phyloP scores from a whole-genome alignment of 2,113 vertebrate species.

The Vombatus ursinus region DNA sequence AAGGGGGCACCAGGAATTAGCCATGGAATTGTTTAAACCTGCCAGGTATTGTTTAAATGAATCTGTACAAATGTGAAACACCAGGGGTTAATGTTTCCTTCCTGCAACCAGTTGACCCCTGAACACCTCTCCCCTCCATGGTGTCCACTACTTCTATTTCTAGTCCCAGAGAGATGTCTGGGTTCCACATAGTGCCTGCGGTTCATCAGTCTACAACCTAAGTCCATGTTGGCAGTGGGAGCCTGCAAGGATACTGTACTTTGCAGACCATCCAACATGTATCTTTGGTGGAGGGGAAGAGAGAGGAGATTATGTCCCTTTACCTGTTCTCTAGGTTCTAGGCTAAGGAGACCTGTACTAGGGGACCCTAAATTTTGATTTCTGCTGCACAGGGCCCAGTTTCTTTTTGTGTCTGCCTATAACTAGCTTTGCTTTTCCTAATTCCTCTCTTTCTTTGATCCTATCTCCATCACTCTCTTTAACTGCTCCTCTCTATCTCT shows the following conservation, averaged over 20 bases:
- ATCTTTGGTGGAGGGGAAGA: conserved; percentile 20
- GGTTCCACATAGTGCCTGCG: not conserved
- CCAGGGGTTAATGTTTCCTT: conserved; percentile 18
- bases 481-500: not conserved
- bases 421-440: conserved; percentile 5
- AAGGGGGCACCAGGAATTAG: conserved; percentile 72
- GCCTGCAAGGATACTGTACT: not conserved
- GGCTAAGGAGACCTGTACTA: conserved; percentile 3
- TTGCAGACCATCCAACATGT: not conserved
- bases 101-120: conserved; percentile 8
- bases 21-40: conserved; percentile 74
- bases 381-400: not conserved
- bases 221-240: not conserved
- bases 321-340: not conserved
- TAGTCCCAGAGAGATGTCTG: not conserved
- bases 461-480: not conserved
- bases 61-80: conserved; percentile 49
- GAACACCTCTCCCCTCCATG: not conserved
- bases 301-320: conserved; percentile 9
- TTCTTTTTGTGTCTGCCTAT: not conserved
- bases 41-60: conserved; percentile 73
- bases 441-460: not conserved
- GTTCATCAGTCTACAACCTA: conserved; percentile 23
- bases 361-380: not conserved
- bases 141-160: conserved; percentile 7